Evolutionary conservation across 2,797 vertebrate species (phyloP), one percentile per base, ranked within the genome.

Genomic region (Tachyglossus aculeatus): DNA sequence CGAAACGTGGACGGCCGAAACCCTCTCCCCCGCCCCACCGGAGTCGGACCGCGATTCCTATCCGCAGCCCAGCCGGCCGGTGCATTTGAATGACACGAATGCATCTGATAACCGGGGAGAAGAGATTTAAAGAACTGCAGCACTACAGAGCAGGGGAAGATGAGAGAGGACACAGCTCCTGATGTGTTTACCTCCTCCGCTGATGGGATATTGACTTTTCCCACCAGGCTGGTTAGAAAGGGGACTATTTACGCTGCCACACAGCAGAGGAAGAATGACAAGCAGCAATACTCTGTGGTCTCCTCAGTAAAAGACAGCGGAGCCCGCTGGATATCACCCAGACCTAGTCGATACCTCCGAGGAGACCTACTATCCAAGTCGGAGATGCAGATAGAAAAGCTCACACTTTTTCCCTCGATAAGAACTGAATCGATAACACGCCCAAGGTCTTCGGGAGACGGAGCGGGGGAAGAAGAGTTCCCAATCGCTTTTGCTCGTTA

Each of bases 171-270:
- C 89, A 88, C 75, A 82, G 90, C 89, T 90, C 91, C 92, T 90
- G 89, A 93, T 92, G 91, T 93, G 91, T 94, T 94, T 92, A 93
- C 92, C 92, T 92, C 90, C 88, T 92, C 83, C 89, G 90, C 91
- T 94, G 93, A 94, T 94, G 93, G 91, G 92, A 92, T 94, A 94
- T 94, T 94, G 93, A 94, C 93, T 94, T 93, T 93, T 93, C 94
- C 91, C 94, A 93, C 93, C 92, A 93, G 90, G 92, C 92, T 93
- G 88, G 92, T 93, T 92, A 92, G 91, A 93, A 93, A 93, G 91
- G 92, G 88, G 92, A 94, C 91, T 93, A 93, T 95, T 93, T 93
- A 91, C 78, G 77, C 90, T 91, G 92, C 90, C 89, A 91, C 88
- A 89, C 89, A 93, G 87, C 89, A 87, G 88, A 90, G 89, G 81